Evolutionary conservation across 2,113 vertebrate genomes (phyloP), one percentile per base, ranked within the genome.

Genomic region (Tor tambroides): DNA sequence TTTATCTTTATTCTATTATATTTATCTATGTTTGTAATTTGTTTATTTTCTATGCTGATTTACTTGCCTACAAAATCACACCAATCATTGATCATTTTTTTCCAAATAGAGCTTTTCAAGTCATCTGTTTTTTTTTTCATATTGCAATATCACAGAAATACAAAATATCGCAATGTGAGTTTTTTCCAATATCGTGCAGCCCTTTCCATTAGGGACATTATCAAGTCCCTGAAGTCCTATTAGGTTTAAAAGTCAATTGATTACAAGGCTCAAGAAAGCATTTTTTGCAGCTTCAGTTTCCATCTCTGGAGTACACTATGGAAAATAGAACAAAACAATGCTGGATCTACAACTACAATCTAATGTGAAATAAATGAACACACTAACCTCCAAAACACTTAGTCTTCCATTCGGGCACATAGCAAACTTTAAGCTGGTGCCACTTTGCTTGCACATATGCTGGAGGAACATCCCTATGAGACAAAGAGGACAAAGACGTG

Each of bases 371-470:
- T 21, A 32, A 32, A 63, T 5, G 2, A 76, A 69, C 61, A 21
- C 15, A 86, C 94, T 87, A 41, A 94, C 95, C 94, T 88, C 46
- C 89, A 10, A 88, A 94, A 2, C 91, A 85, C 21, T 88, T 90
- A 0, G 0, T 19, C 3, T 83, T 67, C 93, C 91, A 95, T 43
- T 87, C 3, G 6, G 93, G 93, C 43, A 95, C 93, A 65, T 75
- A 59, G 32, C 89, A 85, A 0, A 91, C 65, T 63, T 95, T 95
- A 11, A 95, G 81, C 12, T 85, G 83, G 71, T 90, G 84, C 89
- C 94, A 95, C 26, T 21, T 83, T 23, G 85, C 91, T 90, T 95
- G 95, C 0, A 92, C 61, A 32, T 89, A 90, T 5, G 90, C 1
- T 0, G 94, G 84, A 15, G 93, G 94, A 14, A 90, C 88, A 1